Conservation (phyloP, 2,113 vertebrate genomes). For the Carettochelys insculpta region DNA sequence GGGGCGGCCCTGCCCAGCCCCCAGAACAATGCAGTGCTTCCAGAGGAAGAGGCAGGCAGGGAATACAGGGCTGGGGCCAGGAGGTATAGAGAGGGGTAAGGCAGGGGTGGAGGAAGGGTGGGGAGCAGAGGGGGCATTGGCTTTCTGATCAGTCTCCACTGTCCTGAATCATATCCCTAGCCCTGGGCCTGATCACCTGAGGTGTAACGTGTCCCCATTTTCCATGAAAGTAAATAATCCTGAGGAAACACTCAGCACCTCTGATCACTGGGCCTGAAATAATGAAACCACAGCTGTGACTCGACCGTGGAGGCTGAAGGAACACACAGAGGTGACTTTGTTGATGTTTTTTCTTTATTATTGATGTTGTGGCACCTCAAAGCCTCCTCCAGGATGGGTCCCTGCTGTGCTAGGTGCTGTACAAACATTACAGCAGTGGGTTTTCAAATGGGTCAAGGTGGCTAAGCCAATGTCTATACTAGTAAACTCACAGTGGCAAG, state of each 20-base stretch:
- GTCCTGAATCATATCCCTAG: not conserved
- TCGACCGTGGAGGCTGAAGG: not conserved
- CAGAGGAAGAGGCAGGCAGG: too few relatives aligned
- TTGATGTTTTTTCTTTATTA: not conserved
- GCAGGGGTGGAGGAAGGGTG: too few relatives aligned
- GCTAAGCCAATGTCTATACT: not conserved
- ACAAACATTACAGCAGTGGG: not conserved
- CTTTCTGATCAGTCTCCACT: too few relatives aligned
- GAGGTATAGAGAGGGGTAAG: too few relatives aligned
- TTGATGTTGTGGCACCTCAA: not conserved
- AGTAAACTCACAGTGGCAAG: too few relatives aligned
- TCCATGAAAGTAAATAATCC: not conserved
- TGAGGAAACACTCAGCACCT: not conserved
- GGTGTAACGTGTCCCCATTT: not conserved
- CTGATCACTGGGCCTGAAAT: not conserved
- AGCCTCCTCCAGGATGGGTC: not conserved
- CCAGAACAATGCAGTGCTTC: too few relatives aligned
- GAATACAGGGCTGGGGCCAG: too few relatives aligned
- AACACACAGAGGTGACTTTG: not conserved
- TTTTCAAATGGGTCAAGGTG: not conserved
- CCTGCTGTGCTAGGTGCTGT: not conserved
- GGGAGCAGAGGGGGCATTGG: too few relatives aligned
- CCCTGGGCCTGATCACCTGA: not conserved
- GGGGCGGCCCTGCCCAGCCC: too few relatives aligned
- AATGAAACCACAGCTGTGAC: too few relatives aligned